phyloP scores from a whole-genome alignment of 2,113 vertebrate genomes.

The Corynorhinus townsendii region DNA sequence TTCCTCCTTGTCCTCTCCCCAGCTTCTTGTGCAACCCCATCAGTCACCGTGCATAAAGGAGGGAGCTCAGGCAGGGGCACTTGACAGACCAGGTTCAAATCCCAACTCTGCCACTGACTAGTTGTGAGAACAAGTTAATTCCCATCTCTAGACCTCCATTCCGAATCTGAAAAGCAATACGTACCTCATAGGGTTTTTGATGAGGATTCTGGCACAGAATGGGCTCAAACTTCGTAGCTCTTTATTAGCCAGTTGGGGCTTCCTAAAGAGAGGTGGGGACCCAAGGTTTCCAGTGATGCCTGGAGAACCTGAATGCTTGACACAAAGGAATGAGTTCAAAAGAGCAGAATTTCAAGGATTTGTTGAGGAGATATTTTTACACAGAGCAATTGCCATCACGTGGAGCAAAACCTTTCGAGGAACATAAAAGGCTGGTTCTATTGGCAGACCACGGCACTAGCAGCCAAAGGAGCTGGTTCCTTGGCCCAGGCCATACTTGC shows the following conservation, averaged over 20 bases:
- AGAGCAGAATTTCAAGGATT: background rate
- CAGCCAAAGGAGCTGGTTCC: background rate
- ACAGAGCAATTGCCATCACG: background rate
- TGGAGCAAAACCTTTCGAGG: background rate
- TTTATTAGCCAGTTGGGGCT: background rate
- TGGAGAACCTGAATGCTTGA: background rate
- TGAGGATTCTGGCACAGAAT: background rate
- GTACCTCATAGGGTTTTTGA: background rate
- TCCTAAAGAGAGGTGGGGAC: background rate
- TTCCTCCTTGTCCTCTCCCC: background rate
- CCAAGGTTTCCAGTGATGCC: background rate
- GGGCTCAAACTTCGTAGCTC: background rate
- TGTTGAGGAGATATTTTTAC: background rate
- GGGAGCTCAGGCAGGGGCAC: background rate
- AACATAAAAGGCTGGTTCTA: background rate
- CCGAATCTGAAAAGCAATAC: background rate
- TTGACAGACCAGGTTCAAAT: background rate
- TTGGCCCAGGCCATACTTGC: background rate
- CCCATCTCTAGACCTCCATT: no score
- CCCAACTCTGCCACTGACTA: background rate
- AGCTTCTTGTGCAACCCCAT: background rate
- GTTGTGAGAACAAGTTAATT: background rate
- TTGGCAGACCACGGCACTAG: background rate
- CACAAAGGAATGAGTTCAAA: background rate
- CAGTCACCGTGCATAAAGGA: fast-evolving